These are phyloP conservation scores for Chrysodeixis includens DNA, from an alignment of 2,888 invertebrate species.

Conservation along the genomic window DNA sequence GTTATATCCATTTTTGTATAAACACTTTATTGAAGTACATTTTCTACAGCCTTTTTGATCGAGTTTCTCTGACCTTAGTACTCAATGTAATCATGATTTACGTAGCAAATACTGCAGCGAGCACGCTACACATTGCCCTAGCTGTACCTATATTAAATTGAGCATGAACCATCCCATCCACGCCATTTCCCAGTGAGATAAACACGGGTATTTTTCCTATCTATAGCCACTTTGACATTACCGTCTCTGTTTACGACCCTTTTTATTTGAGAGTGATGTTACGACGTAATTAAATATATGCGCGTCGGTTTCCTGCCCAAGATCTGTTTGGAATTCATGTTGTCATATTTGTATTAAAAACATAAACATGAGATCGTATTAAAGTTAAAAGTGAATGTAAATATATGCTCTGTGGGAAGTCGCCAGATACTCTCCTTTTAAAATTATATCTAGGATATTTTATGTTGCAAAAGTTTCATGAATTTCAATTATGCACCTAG, in stretches of 20 bases:
- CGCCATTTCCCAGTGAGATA: conserved; percentile 39
- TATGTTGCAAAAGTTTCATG: not conserved
- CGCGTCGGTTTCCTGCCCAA: conserved; percentile 59
- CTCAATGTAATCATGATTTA: not conserved
- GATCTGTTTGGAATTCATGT: conserved; percentile 42
- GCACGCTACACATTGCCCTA: not conserved
- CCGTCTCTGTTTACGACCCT: conserved; percentile 51
- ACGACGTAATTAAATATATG: conserved; percentile 67
- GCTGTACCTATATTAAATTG: conserved; percentile 6
- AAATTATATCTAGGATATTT: too few species aligned
- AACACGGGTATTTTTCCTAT: conserved; percentile 33
- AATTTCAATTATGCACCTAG: not conserved
- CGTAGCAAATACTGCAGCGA: not conserved
- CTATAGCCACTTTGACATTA: conserved; percentile 41
- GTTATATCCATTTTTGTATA: too few species aligned
- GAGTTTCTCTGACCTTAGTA: not conserved
- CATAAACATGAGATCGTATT: not conserved
- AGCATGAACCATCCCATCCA: conserved; percentile 6
- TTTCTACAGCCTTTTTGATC: not conserved
- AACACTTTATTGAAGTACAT: too few species aligned
- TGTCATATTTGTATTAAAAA: conserved; percentile 13
- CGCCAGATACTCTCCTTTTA: too few species aligned
- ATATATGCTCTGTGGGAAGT: too few species aligned
- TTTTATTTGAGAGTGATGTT: conserved; percentile 56
- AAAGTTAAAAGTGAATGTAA: not conserved